phyloP scores from a whole-genome alignment of 2,113 vertebrate species.

The Sphaerodactylus townsendi region DNA sequence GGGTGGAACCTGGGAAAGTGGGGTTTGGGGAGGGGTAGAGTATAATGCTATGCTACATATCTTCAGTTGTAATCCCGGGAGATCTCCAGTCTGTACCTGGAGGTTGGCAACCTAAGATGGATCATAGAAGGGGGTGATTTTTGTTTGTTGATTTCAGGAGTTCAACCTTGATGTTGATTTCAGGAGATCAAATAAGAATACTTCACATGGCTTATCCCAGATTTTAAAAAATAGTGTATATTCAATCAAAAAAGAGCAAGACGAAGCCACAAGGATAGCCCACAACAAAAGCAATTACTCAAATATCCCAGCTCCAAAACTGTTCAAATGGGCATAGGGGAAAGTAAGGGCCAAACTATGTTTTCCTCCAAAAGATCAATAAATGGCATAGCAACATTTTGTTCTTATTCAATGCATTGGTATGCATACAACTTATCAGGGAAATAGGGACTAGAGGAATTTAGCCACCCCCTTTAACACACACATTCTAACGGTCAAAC shows the following conservation, averaged over 20 bases:
- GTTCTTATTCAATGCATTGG: too few relatives aligned
- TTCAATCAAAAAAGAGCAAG: not conserved
- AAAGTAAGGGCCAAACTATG: not conserved
- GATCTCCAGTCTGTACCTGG: too few relatives aligned
- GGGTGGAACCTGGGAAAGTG: too few relatives aligned
- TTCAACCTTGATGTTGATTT: slow-evolving; percentile 1
- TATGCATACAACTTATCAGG: too few relatives aligned
- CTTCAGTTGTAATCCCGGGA: too few relatives aligned
- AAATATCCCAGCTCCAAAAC: not conserved
- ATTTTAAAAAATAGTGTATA: not conserved
- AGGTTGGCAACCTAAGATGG: not conserved
- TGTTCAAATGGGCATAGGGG: not conserved
- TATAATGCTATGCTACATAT: too few relatives aligned
- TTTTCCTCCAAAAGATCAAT: too few relatives aligned
- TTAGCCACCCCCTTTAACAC: too few relatives aligned
- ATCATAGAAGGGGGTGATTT: not conserved
- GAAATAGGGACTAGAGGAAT: too few relatives aligned
- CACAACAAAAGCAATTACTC: not conserved
- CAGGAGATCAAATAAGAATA: not conserved
- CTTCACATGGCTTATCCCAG: not conserved
- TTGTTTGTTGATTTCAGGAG: not conserved
- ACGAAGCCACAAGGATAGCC: not conserved
- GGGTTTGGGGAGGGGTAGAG: too few relatives aligned
- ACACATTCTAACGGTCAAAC: too few relatives aligned
- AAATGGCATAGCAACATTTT: too few relatives aligned